Percentiles rank a stretch among this genome's conserved stretches.
Conservation (phyloP, 37 sponge, comb jelly and placozoan species). For the Oscarella lobularis region DNA sequence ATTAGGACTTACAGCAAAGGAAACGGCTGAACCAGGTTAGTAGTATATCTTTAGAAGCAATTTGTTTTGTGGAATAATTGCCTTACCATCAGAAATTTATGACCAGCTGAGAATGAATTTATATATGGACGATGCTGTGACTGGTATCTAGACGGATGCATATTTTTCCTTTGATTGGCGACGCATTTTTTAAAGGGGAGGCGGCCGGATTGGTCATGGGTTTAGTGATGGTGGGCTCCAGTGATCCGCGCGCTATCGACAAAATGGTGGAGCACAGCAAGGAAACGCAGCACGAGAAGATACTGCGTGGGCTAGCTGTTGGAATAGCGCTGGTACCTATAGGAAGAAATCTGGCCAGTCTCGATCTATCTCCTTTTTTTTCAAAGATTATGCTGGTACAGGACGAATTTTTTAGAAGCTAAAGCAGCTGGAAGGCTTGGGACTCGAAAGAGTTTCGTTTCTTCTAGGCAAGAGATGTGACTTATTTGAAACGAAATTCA, state of each 20-base stretch:
- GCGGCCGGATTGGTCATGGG: slow-evolving; percentile 97
- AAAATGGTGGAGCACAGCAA: slow-evolving; percentile 75
- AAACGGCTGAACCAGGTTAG: too few species aligned
- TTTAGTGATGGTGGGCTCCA: slow-evolving; percentile 87
- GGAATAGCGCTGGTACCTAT: slow-evolving; percentile 88
- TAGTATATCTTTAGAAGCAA: too few species aligned
- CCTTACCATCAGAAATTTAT: slow-evolving; percentile 79
- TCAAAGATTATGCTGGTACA: too few species aligned
- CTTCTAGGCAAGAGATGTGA: too few species aligned
- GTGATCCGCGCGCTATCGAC: slow-evolving; percentile 23
- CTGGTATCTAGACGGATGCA: slow-evolving; percentile 26
- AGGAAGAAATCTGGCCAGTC: too few species aligned
- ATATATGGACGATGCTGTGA: slow-evolving; percentile 89
- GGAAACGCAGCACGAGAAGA: slow-evolving; percentile 98
- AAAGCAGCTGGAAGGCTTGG: too few species aligned
- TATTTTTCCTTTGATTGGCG: background rate
- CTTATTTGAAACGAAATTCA: too few species aligned
- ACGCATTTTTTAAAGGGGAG: slow-evolving; percentile 32
- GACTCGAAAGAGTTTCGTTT: too few species aligned
- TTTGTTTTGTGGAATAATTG: too few species aligned
- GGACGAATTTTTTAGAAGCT: too few species aligned
- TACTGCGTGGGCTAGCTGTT: slow-evolving; percentile 85
- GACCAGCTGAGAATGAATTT: slow-evolving; percentile 77
- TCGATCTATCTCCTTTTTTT: too few species aligned
- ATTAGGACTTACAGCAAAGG: too few species aligned